phyloP scores from a whole-genome alignment of 2,113 vertebrate species.

The Oxygymnocypris stewartii region DNA sequence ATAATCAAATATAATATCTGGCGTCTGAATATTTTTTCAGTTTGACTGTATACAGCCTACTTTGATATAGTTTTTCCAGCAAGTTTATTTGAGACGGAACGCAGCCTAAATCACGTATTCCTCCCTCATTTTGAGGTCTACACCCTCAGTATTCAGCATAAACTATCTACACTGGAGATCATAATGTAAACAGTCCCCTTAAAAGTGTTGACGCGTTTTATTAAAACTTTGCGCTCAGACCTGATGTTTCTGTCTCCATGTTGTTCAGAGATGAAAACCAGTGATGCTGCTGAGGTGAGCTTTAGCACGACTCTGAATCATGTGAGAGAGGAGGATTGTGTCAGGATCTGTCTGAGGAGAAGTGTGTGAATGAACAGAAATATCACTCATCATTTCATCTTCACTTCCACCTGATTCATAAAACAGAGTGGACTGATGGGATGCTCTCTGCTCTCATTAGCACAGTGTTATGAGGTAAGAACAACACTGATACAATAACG shows the following conservation, averaged over 20 bases:
- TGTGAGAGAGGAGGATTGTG: background rate
- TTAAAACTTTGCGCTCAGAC: background rate
- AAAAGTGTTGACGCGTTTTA: conserved; percentile 9
- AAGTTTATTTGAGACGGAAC: too few relatives aligned
- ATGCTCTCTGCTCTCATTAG: background rate
- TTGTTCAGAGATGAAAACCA: background rate
- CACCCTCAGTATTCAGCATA: background rate
- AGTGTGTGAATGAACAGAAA: background rate
- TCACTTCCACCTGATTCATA: background rate
- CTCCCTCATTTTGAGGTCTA: too few relatives aligned
- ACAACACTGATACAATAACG: background rate
- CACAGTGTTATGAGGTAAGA: background rate
- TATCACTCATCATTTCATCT: background rate
- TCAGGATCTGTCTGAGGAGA: background rate
- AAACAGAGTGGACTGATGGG: background rate
- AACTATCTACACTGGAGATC: background rate
- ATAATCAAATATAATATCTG: too few relatives aligned
- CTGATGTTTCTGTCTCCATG: background rate
- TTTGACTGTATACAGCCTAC: too few relatives aligned
- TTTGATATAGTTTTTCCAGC: too few relatives aligned
- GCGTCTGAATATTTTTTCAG: too few relatives aligned
- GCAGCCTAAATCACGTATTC: background rate
- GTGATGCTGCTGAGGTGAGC: background rate
- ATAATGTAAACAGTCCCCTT: background rate
- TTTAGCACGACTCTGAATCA: background rate